phyloP scores from a whole-genome alignment of 1,140 invertebrate genomes.

The Palaemon carinicauda region DNA sequence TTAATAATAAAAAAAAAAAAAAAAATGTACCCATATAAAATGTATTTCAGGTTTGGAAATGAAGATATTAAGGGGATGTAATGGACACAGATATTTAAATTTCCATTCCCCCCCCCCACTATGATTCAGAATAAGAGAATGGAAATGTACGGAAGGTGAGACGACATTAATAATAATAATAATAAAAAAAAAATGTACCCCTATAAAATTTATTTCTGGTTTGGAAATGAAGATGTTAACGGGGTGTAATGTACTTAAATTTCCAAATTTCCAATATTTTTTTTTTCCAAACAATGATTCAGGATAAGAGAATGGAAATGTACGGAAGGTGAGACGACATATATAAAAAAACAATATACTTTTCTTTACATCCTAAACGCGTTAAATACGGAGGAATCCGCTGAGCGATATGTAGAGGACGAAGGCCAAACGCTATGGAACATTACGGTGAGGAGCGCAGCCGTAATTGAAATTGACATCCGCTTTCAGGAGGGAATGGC shows the following conservation, averaged over 20 bases:
- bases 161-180: no score
- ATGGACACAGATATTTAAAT: background rate
- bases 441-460: slow-evolving; percentile 2
- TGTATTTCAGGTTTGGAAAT: no score
- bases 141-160: no score
- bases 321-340: no score
- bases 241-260: background rate
- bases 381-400: background rate
- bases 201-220: background rate
- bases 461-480: slow-evolving; percentile 53
- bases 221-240: background rate
- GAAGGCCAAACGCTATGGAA: slow-evolving; percentile 29
- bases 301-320: no score
- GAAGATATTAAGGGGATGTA: background rate
- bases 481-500: slow-evolving; percentile 48
- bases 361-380: background rate
- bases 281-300: no score
- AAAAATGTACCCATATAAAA: no score
- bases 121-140: no score
- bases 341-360: background rate
- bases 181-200: no score
- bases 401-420: slow-evolving; percentile 20
- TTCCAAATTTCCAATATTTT: no score
- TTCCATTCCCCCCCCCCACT: no score
- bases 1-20: no score